A percentile compares a stretch with the other conserved stretches of the same genome.
These are phyloP conservation scores for Setophaga petechia DNA, from an alignment of 2,113 vertebrate species.

Conservation along the genomic window DNA sequence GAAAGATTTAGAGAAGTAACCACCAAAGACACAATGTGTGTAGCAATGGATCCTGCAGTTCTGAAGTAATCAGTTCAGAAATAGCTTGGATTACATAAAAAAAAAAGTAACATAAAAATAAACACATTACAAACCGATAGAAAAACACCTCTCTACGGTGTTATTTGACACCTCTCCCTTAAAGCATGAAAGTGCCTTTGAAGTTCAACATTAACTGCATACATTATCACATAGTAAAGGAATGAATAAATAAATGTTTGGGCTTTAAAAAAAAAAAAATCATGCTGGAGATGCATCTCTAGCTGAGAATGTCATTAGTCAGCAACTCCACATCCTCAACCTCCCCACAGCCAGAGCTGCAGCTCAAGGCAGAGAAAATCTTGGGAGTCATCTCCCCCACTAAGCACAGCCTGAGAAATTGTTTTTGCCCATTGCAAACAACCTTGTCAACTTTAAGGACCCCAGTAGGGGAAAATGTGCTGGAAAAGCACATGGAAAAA, in stretches of 20 bases:
- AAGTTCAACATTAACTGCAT: slow-evolving; percentile 24
- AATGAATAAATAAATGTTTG: slow-evolving; percentile 33
- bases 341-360: not conserved
- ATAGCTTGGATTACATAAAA: not conserved
- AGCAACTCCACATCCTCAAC: not conserved
- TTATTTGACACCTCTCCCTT: slow-evolving; percentile 26
- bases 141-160: not conserved
- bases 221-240: slow-evolving; percentile 22
- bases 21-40: not conserved
- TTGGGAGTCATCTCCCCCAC: not conserved
- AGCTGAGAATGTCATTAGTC: slow-evolving; percentile 5
- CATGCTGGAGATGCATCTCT: not conserved
- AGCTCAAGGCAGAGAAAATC: not conserved
- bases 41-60: not conserved
- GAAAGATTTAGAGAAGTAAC: not conserved
- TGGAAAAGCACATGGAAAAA: not conserved
- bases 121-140: not conserved
- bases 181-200: slow-evolving; percentile 38
- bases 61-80: not conserved
- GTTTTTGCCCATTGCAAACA: not conserved
- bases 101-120: slow-evolving; percentile 4
- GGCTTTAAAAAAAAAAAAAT: not conserved
- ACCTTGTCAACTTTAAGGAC: not conserved
- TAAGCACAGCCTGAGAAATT: not conserved
- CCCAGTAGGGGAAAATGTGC: not conserved